Evolutionary conservation across 2,888 invertebrate genomes (phyloP), one percentile per base, ranked within the genome.

Genomic region (Epistrophella euchroma): DNA sequence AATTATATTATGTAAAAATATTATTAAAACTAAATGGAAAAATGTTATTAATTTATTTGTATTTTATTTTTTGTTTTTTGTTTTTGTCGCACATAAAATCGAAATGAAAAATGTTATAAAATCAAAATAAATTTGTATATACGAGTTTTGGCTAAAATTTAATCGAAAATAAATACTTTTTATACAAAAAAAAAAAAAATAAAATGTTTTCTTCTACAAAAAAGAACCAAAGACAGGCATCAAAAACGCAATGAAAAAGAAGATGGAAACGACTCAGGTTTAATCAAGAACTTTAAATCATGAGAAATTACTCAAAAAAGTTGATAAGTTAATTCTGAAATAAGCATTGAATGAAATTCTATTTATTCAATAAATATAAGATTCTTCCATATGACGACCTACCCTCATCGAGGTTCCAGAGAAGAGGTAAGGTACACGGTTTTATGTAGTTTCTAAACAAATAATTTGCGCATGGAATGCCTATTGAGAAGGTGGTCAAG

Each of bases 131-230:
- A 45, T 72, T 64, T 80, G 80, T 83, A 75, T 9, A 64, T 72
- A 85, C 52, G 52, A 60, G 15, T 52, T 47, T 85, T 76, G 66
- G 68, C 68, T 81, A 70, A 70, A 70, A 72, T 62, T 81, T 85
- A 70, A 73, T 81, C 81, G 76, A 85, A 73, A 85, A 85, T 85
- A 85, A 85, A 85, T 77, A 81, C 72, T 81, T 81, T 85, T 85
- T 85, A 80, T 85, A 85, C 76, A 85, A 77, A 82, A 68, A 58
- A 60, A 62, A 68, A 58, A 60, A 62, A 25, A 13, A 17, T 10
- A 0, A 22, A 1, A 0, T 19, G 11, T 40, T 60, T 37, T 58
- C 7, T 13, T 17, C 4, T 13, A 40, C 0, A 40, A 32, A 6
- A 55, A 7, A 6, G 25, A 5, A 52, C 9, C 1, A 52, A n/a